Evolutionary conservation across 2,113 vertebrate genomes (phyloP).

Genomic region (Paramisgurnus dabryanus): DNA sequence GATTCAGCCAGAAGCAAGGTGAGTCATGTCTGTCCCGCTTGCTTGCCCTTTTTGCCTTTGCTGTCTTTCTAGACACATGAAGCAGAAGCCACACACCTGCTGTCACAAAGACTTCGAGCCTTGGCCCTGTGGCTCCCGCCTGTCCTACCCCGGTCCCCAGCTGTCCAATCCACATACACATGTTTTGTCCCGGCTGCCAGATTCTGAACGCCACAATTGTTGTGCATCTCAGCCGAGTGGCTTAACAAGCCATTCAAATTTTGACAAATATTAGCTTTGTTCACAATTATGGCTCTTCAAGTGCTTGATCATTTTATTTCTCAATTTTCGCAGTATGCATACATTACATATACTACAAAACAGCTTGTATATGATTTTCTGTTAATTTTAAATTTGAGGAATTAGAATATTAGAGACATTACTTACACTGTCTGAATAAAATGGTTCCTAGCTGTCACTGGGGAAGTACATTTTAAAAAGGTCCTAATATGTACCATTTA

Average conservation of each 20-base stretch:
- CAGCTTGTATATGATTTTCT: background rate
- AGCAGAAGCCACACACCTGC: slow-evolving; percentile 39
- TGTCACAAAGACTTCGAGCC: slow-evolving; percentile 42
- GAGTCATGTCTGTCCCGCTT: background rate
- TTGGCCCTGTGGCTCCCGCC: slow-evolving; percentile 32
- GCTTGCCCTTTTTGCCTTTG: slow-evolving; percentile 39
- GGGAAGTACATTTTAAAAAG: no score
- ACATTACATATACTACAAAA: background rate
- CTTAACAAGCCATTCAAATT: slow-evolving; percentile 49
- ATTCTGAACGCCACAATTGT: slow-evolving; percentile 1
- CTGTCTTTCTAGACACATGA: slow-evolving; percentile 38
- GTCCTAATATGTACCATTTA: no score
- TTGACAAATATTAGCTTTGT: slow-evolving; percentile 7
- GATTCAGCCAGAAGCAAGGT: slow-evolving; percentile 6
- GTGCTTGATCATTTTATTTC: slow-evolving; percentile 25
- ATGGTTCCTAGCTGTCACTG: no score
- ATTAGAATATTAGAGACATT: no score
- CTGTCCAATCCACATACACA: slow-evolving; percentile 36
- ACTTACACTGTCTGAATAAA: no score
- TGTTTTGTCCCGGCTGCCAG: slow-evolving; percentile 23
- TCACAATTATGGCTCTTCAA: slow-evolving; percentile 13
- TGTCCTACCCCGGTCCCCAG: slow-evolving; percentile 41
- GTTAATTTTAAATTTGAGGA: background rate
- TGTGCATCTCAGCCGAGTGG: slow-evolving; percentile 16
- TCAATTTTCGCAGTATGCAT: background rate